Evolutionary conservation across 2,888 invertebrate genomes (phyloP).

Genomic region (Tanypteryx hageni): DNA sequence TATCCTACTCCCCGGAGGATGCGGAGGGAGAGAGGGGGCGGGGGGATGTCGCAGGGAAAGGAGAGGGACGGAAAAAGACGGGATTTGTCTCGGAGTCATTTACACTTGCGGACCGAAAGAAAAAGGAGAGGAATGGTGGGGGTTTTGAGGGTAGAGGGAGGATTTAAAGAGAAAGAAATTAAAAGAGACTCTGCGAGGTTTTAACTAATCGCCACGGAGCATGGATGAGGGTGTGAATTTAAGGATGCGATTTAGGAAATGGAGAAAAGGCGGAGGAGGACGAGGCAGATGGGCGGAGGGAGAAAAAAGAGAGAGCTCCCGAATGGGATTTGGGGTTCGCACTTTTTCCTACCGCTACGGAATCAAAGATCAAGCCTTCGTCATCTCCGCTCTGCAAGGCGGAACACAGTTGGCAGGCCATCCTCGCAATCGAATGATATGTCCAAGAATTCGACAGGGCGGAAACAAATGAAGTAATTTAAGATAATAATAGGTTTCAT

Average conservation of each 20-base stretch:
- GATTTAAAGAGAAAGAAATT: slow-evolving; percentile 45
- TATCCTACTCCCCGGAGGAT: not conserved
- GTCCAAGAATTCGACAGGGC: too few relatives aligned
- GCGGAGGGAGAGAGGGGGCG: not conserved
- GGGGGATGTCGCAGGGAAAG: not conserved
- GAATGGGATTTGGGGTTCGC: too few relatives aligned
- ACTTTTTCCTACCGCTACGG: too few relatives aligned
- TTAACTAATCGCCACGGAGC: slow-evolving; percentile 60
- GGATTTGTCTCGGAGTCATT: slow-evolving; percentile 56
- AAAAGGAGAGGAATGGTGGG: not conserved
- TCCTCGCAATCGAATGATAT: too few relatives aligned
- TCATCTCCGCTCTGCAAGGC: too few relatives aligned
- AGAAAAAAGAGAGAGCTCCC: not conserved
- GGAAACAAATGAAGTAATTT: too few relatives aligned
- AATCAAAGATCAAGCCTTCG: too few relatives aligned
- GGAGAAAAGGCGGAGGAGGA: not conserved
- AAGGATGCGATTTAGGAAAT: slow-evolving; percentile 46
- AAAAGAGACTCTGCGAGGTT: slow-evolving; percentile 59
- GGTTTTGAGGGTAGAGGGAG: not conserved
- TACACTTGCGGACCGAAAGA: slow-evolving; percentile 49
- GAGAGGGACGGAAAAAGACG: slow-evolving; percentile 26
- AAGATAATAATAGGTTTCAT: too few relatives aligned
- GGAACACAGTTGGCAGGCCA: too few relatives aligned
- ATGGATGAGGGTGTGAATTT: slow-evolving; percentile 52
- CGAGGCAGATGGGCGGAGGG: not conserved